Evolutionary conservation across 2,113 vertebrate genomes (phyloP), one percentile per base, ranked within the genome.

Genomic region (Furnarius figulus): DNA sequence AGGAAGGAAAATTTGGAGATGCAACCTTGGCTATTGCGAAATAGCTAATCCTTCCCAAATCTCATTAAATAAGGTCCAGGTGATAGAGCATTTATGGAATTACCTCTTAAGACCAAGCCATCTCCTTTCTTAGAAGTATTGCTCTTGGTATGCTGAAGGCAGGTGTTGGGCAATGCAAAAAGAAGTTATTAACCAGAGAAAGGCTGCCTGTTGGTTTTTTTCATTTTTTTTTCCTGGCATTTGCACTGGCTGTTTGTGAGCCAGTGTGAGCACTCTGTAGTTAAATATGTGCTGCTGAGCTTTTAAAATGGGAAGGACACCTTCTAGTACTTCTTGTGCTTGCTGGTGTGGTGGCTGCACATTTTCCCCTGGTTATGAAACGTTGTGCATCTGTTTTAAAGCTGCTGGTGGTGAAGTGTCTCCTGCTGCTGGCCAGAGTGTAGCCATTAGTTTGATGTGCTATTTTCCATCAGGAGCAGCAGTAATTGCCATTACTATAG

Each of bases 301-400:
- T 73, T 62, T 79, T 58, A 25, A 90, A 93, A 71, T 4, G 40
- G 73, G 55, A 75, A 85, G 78, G 53, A 72, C 12, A 1, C 82
- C 79, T 78, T 76, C 46, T 65, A 40, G 88, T 76, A 92, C 88
- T 93, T 8, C 37, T 93, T 91, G 92, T 93, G 82, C 92, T 88
- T 68, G 47, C 30, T 89, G 91, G 19, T 89, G 63, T 50, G 92
- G 46, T 42, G 53, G 59, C 88, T 83, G 88, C 63, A 85, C 79
- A 83, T 93, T 93, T 93, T 95, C 88, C 82, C n/a, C 75, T 53
- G 67, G 63, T 93, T 95, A 42, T 76, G 88, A 90, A 85, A 88
- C 24, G 49, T 8, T 65, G 88, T 86, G 95, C 94, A 80, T 92
- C 94, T 96, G 90, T 92, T 97, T 93, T 95, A 90, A 96, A 96